These are phyloP conservation scores for Xanthorhoe spadicearia DNA, from an alignment of 2,888 invertebrate genomes.

Conservation along the genomic window DNA sequence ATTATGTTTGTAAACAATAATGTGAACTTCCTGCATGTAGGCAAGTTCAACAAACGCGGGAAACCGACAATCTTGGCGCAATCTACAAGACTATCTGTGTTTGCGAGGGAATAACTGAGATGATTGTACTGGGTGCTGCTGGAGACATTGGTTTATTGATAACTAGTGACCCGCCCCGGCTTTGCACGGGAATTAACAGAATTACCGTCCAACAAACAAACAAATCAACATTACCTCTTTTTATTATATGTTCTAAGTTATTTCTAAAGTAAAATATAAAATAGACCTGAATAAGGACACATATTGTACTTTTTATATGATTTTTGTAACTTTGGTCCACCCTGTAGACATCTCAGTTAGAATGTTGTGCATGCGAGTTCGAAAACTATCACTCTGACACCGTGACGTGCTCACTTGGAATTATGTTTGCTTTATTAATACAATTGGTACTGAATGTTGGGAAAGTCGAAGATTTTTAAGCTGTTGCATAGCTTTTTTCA, in stretches of 20 bases:
- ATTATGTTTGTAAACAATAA: neutral
- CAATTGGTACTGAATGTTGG: neutral
- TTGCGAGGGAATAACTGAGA: conserved; percentile 21
- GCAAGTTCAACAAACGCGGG: conserved; percentile 25
- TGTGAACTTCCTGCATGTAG: conserved; percentile 1
- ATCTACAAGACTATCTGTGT: conserved; percentile 25
- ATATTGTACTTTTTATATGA: too few relatives aligned
- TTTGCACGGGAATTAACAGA: too few relatives aligned
- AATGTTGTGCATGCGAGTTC: neutral
- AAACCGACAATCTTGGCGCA: conserved; percentile 26
- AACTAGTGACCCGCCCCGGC: too few relatives aligned
- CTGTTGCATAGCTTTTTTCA: too few relatives aligned
- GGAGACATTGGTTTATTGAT: neutral
- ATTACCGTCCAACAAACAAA: too few relatives aligned
- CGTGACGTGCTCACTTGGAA: neutral
- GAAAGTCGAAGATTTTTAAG: too few relatives aligned
- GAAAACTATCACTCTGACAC: neutral
- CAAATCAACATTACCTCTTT: too few relatives aligned
- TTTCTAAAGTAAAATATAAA: too few relatives aligned
- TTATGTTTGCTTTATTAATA: neutral
- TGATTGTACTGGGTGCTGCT: conserved; percentile 11
- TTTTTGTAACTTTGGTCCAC: neutral
- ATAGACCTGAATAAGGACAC: too few relatives aligned
- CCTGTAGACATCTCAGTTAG: neutral
- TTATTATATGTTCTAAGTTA: too few relatives aligned